Evolutionary conservation across 2,113 vertebrate genomes (phyloP).

Genomic region (Rhinichthys klamathensis): DNA sequence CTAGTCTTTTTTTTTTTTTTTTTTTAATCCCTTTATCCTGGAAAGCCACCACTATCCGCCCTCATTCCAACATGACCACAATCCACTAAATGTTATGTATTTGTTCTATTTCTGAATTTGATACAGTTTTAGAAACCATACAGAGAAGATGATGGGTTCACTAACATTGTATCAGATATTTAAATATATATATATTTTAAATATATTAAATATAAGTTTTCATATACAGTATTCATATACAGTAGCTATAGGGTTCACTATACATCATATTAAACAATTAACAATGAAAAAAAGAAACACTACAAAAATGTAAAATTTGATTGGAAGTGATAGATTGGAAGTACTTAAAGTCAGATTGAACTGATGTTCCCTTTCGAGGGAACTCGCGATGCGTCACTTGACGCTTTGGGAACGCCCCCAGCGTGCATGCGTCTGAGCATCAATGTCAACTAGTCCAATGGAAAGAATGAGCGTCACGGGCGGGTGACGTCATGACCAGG

Average conservation of each 20-base stretch:
- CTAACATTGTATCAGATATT: background rate
- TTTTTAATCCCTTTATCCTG: conserved; percentile 9
- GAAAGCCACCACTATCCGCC: conserved; percentile 17
- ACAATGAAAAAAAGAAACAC: background rate
- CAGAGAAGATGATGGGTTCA: conserved; percentile 26
- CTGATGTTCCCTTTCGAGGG: no score
- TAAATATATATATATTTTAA: no score
- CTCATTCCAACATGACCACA: conserved; percentile 36
- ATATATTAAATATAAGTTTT: no score
- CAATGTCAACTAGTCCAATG: no score
- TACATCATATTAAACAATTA: background rate
- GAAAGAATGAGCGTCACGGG: no score
- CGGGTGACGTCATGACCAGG: no score
- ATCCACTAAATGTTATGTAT: conserved; percentile 48
- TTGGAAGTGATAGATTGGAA: background rate
- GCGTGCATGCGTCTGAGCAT: no score
- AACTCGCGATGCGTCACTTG: no score
- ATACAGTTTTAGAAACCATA: conserved; percentile 31
- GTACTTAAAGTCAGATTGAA: background rate
- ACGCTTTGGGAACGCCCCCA: no score
- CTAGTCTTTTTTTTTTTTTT: conserved; percentile 19
- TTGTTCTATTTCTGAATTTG: conserved; percentile 47
- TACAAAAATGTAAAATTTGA: background rate
- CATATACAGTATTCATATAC: background rate
- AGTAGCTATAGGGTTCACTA: background rate